Conservation (phyloP, 2,888 invertebrate genomes). For the Encarsia formosa region DNA sequence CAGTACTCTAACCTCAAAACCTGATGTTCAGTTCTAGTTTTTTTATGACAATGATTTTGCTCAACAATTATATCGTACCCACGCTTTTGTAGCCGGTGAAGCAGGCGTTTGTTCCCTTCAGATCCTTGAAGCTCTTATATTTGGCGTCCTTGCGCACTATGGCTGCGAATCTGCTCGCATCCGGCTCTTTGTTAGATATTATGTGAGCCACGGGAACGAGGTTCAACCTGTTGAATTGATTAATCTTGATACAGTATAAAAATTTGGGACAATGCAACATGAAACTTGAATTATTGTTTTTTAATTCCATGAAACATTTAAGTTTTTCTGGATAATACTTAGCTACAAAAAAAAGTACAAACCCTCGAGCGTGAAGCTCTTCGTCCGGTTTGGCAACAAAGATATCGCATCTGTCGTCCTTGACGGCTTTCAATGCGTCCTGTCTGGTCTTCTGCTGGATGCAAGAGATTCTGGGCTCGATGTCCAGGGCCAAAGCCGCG, state of each 20-base stretch:
- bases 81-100: constrained; percentile 77
- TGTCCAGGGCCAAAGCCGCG: constrained; percentile 69
- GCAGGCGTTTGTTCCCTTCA: constrained; percentile 70
- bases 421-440: constrained; percentile 67
- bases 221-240: constrained; percentile 57
- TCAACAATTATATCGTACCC: constrained; percentile 63
- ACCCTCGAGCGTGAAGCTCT: constrained; percentile 67
- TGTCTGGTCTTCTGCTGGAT: constrained; percentile 58
- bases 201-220: constrained; percentile 62
- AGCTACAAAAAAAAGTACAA: no score
- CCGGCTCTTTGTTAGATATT: constrained; percentile 57
- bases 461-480: constrained; percentile 78
- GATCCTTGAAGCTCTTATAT: constrained; percentile 60
- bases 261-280: no score
- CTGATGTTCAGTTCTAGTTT: no score
- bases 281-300: no score
- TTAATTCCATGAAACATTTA: no score
- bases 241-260: no score
- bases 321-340: no score
- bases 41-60: background rate
- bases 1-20: no score
- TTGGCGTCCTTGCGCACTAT: constrained; percentile 61
- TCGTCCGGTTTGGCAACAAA: constrained; percentile 69
- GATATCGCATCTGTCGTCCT: constrained; percentile 64
- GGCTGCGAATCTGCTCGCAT: constrained; percentile 64